Conservation (phyloP, 2,113 vertebrate genomes). For the Sterna hirundo region DNA sequence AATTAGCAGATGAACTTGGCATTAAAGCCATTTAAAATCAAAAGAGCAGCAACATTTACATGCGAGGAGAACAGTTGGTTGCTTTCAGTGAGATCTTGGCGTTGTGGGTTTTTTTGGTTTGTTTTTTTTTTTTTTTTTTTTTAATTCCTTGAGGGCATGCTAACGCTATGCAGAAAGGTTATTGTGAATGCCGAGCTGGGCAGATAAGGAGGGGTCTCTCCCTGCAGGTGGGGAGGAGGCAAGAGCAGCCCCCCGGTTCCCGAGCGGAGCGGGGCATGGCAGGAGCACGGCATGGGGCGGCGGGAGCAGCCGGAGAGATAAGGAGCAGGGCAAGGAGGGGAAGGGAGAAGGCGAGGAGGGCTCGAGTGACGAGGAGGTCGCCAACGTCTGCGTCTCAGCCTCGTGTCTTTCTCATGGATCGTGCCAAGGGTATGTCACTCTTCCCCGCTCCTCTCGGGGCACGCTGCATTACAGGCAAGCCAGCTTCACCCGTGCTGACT, state of each 20-base stretch:
- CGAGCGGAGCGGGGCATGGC: accelerated
- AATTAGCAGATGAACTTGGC: conserved; percentile 65
- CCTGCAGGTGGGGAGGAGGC: not conserved
- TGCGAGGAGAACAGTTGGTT: conserved; percentile 43
- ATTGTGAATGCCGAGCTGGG: not conserved
- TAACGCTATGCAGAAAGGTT: not conserved
- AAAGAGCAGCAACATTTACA: conserved; percentile 66
- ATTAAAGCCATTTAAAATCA: conserved; percentile 64
- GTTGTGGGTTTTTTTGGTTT: not conserved
- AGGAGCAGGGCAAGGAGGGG: not conserved
- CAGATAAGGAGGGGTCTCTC: not conserved
- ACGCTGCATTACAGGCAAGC: not conserved
- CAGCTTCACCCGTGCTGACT: not conserved
- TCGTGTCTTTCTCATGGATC: accelerated
- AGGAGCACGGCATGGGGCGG: not conserved
- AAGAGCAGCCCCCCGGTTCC: not conserved
- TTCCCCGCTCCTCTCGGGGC: accelerated
- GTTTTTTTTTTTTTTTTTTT: not conserved
- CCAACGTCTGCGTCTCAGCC: not conserved
- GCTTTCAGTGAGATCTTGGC: conserved; percentile 37
- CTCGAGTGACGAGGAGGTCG: accelerated
- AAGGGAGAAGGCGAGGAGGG: not conserved
- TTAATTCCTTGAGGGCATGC: not conserved
- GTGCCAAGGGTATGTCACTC: accelerated
- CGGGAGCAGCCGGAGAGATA: not conserved